Base-by-base conservation (phyloP, 2,888 invertebrate species). In the Cinara cedri region DNA sequence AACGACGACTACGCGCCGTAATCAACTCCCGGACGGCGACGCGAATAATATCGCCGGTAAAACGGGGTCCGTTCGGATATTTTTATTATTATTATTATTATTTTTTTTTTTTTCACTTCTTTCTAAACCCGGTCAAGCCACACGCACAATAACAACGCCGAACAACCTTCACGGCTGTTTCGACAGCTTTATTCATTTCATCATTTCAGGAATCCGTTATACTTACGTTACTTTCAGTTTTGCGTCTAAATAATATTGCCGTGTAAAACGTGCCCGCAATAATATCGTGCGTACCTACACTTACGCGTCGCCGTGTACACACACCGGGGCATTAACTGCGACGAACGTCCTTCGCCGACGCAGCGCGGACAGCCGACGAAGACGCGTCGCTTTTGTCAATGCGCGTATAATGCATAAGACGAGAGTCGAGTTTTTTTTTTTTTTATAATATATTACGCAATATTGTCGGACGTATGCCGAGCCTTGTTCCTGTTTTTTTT, bases 201-300 rank as follows among this genome's bases (percentile, higher is more conserved):
- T 60, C 49, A 78, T 78, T 70, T 68, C 60, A 34, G 76, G 49
- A 76, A 76, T 76, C 55, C 62, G 74, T 63, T 74, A 74, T 63
- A 74, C 74, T 34, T 34, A 34, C n/a, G n/a, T 34, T 34, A 34
- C 34, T 74, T 74, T 74, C 74, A 51, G 34, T 63, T 74, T 62
- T 51, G 62, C 3, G 62, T 62, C 26, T 11, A 63, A 74, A 71
- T 44, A 71, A 74, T 72, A n/a, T n/a, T n/a, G n/a, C 24, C 49
- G 68, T 51, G 60, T 71, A 55, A 21, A 55, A 72, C 42, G 24
- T 34, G 34, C 42, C n/a, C 42, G n/a, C n/a, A n/a, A n/a, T n/a
- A n/a, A n/a, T n/a, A n/a, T n/a, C n/a, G n/a, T n/a, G n/a, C n/a
- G n/a, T n/a, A n/a, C n/a, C n/a, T n/a, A n/a, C n/a, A n/a, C n/a